Evolutionary conservation across 2,888 invertebrate genomes (phyloP).

Genomic region (Lasioglossum marginatum): DNA sequence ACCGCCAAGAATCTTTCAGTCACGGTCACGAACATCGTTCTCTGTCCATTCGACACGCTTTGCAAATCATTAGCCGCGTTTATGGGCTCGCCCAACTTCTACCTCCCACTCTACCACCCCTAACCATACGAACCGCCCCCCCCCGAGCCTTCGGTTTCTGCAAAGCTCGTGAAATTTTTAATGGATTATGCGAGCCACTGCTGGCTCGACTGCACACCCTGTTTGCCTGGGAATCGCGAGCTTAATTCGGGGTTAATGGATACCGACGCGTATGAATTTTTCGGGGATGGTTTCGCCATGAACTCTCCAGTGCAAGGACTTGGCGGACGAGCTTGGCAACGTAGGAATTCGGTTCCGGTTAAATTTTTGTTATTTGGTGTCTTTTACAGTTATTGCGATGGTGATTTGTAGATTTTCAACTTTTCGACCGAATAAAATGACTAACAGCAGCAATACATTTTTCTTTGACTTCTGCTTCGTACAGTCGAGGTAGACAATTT

Average conservation of each 20-base stretch:
- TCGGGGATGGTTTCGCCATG: background rate
- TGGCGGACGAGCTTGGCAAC: background rate
- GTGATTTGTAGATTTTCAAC: no score
- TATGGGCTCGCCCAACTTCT: slow-evolving; percentile 17
- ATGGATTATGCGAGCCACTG: slow-evolving; percentile 2
- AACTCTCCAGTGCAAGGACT: background rate
- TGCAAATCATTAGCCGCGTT: slow-evolving; percentile 37
- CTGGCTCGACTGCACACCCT: background rate
- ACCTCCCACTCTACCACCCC: background rate
- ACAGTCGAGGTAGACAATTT: background rate
- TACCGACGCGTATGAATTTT: background rate
- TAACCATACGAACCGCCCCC: background rate
- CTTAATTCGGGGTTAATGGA: background rate
- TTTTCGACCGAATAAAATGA: no score
- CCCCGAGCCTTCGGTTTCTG: background rate
- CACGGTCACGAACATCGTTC: slow-evolving; percentile 69
- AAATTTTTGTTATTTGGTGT: no score
- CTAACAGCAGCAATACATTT: no score
- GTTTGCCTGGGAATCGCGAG: background rate
- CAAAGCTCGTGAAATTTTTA: background rate
- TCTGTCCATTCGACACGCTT: slow-evolving; percentile 41
- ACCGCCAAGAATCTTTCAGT: slow-evolving; percentile 62
- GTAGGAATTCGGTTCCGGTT: background rate
- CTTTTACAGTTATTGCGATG: no score
- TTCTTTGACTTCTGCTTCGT: no score